A percentile compares a stretch with the other conserved stretches of the same genome.
Evolutionary conservation across 2,113 vertebrate species (phyloP).

Genomic region (Cololabis saira): DNA sequence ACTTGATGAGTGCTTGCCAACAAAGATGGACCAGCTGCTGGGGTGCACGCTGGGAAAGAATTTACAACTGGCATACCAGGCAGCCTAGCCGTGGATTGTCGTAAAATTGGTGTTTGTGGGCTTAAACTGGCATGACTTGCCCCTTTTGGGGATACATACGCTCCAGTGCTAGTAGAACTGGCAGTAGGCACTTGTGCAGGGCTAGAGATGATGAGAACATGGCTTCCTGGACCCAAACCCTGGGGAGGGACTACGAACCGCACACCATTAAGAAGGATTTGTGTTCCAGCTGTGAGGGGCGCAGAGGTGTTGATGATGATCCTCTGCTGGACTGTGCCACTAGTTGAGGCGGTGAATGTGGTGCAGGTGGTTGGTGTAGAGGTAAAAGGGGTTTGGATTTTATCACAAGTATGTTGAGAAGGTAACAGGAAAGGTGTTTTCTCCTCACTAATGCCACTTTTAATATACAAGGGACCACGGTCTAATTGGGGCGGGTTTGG

Average conservation of each 20-base stretch:
- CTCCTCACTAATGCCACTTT: slow-evolving; percentile 27
- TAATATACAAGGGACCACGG: slow-evolving; percentile 21
- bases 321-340: slow-evolving; percentile 86
- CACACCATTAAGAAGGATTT: slow-evolving; percentile 93
- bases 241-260: slow-evolving; percentile 93
- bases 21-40: slow-evolving; percentile 41
- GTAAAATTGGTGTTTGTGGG: slow-evolving; percentile 40
- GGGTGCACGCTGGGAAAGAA: slow-evolving; percentile 55
- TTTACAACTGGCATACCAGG: slow-evolving; percentile 44
- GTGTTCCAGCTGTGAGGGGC: slow-evolving; percentile 92
- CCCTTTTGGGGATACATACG: slow-evolving; percentile 36
- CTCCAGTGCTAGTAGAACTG: slow-evolving; percentile 29
- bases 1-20: slow-evolving; percentile 38
- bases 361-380: slow-evolving; percentile 34
- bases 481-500: slow-evolving; percentile 33
- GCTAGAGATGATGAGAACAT: slow-evolving; percentile 90
- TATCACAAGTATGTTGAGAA: slow-evolving; percentile 27
- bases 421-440: slow-evolving; percentile 8
- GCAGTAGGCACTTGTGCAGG: slow-evolving; percentile 74
- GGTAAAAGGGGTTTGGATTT: slow-evolving; percentile 27
- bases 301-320: slow-evolving; percentile 92
- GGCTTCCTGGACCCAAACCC: slow-evolving; percentile 92
- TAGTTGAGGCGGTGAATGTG: slow-evolving; percentile 52
- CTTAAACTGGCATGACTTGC: slow-evolving; percentile 31
- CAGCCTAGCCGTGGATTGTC: slow-evolving; percentile 36